Evolutionary conservation across 2,797 vertebrate genomes (phyloP).

Genomic region (Danio albolineatus): DNA sequence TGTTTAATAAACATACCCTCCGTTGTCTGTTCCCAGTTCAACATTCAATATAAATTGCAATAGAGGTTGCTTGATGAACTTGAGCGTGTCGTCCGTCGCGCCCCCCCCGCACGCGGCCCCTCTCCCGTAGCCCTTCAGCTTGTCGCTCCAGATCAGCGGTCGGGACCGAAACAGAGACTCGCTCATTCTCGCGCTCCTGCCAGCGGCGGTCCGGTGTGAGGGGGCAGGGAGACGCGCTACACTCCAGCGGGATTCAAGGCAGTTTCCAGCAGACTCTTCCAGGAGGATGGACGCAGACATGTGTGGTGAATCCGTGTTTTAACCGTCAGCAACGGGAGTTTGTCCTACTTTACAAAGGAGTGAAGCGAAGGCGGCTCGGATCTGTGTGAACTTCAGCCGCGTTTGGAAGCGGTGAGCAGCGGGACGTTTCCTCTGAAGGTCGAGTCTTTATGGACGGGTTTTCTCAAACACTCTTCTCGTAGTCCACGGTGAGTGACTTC

Average conservation of each 20-base stretch:
- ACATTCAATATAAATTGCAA: conserved; percentile 58
- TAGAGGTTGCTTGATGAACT: not conserved
- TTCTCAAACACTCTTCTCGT: not conserved
- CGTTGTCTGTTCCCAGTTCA: not conserved
- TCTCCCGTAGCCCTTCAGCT: conserved; percentile 49
- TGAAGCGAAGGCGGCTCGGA: not conserved
- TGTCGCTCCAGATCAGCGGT: conserved; percentile 59
- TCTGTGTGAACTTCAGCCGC: conserved; percentile 22
- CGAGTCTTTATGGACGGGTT: not conserved
- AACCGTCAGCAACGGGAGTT: conserved; percentile 7
- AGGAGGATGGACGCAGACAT: conserved; percentile 20
- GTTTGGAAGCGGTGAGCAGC: not conserved
- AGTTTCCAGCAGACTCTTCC: conserved; percentile 24
- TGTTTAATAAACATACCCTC: not conserved
- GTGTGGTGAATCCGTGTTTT: not conserved
- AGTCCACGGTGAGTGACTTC: conserved; percentile 27
- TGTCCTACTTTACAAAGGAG: not conserved
- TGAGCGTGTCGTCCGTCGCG: conserved; percentile 32
- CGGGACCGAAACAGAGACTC: conserved; percentile 53
- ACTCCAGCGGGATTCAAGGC: not conserved
- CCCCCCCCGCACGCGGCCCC: conserved; percentile 21
- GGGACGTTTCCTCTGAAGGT: not conserved
- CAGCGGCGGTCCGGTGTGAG: conserved; percentile 34
- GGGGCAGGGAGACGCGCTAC: not conserved
- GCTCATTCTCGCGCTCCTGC: conserved; percentile 56